phyloP scores from a whole-genome alignment of 2,797 vertebrate species.

The Hapalemur alaotrensis region DNA sequence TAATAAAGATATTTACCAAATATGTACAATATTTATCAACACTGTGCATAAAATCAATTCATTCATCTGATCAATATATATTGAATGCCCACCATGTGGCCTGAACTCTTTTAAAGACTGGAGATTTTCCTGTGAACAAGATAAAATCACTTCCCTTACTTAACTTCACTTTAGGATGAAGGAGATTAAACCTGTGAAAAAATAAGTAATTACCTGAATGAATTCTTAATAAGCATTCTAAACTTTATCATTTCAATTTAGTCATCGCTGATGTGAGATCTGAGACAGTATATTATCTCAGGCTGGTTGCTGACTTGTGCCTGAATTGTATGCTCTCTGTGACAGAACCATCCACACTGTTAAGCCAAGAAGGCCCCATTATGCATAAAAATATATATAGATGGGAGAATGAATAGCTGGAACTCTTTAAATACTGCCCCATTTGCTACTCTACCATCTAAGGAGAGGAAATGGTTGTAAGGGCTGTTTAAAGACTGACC shows the following conservation, averaged over 20 bases:
- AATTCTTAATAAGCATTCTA: not conserved
- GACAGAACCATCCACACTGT: not conserved
- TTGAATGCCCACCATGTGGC: not conserved
- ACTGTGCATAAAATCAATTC: not conserved
- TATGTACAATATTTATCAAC: not conserved
- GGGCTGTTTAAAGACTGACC: constrained; percentile 42
- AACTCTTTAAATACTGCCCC: constrained; percentile 11
- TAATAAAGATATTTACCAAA: not conserved
- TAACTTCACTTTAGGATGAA: not conserved
- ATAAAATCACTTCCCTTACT: not conserved
- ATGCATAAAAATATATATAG: not conserved
- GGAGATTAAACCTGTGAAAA: not conserved
- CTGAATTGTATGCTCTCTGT: not conserved
- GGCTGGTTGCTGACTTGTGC: not conserved
- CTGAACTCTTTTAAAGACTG: not conserved
- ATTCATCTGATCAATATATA: not conserved
- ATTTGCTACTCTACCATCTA: not conserved
- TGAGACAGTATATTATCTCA: not conserved
- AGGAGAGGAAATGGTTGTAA: not conserved
- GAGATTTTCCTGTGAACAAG: not conserved
- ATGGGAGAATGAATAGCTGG: not conserved
- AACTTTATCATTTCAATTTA: not conserved
- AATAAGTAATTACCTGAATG: not conserved
- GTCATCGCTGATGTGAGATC: not conserved
- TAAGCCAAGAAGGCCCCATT: not conserved